Conservation (phyloP, 2,888 invertebrate genomes). For the Caenorhabditis sinica region DNA sequence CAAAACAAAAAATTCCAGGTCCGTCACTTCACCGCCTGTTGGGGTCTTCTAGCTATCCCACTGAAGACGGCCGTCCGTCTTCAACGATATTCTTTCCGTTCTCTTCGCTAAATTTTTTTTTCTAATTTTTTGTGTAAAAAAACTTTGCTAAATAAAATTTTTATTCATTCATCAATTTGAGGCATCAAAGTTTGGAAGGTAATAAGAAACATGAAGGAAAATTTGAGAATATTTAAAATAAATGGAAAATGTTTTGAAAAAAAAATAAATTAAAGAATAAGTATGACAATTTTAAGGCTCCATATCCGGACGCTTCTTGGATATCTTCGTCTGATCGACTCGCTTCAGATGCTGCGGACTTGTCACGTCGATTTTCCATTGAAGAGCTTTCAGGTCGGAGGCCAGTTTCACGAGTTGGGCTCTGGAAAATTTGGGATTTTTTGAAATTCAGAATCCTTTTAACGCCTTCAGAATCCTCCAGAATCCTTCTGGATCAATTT, state of each 20-base stretch:
- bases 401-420: too few relatives aligned
- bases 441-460: too few relatives aligned
- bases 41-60: slow-evolving; percentile 73
- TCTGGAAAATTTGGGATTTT: too few relatives aligned
- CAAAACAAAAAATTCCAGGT: slow-evolving; percentile 35
- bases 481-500: background rate
- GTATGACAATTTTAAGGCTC: background rate
- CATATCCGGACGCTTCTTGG: background rate
- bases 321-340: too few relatives aligned
- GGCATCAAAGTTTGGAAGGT: too few relatives aligned
- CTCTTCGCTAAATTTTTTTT: slow-evolving; percentile 40
- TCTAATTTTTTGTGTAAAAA: background rate
- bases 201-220: too few relatives aligned
- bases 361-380: too few relatives aligned
- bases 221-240: background rate
- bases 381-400: too few relatives aligned
- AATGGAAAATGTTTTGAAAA: too few relatives aligned
- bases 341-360: too few relatives aligned
- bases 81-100: slow-evolving; percentile 71
- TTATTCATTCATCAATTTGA: too few relatives aligned
- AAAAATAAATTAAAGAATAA: slow-evolving; percentile 11
- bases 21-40: slow-evolving; percentile 71
- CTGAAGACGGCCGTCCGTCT: slow-evolving; percentile 65
- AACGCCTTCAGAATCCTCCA: too few relatives aligned
- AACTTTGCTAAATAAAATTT: background rate